Evolutionary conservation across 2,888 invertebrate genomes (phyloP).

Genomic region (Caenorhabditis sp.): DNA sequence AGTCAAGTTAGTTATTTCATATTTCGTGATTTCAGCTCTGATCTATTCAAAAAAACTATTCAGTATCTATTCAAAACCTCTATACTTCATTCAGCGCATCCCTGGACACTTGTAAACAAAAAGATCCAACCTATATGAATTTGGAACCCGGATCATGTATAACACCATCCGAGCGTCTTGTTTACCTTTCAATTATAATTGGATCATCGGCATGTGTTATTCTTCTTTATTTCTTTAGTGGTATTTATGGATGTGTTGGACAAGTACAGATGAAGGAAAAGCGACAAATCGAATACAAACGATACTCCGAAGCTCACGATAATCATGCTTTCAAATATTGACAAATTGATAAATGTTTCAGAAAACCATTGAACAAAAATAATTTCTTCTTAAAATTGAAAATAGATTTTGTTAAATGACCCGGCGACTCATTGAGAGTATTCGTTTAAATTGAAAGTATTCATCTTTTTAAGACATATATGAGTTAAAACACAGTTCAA

Average conservation of each 20-base stretch:
- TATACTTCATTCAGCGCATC: conserved; percentile 8
- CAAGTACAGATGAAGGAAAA: conserved; percentile 36
- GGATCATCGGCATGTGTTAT: conserved; percentile 22
- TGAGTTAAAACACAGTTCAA: too few relatives aligned
- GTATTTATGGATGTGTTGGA: conserved; percentile 38
- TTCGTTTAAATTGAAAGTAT: too few relatives aligned
- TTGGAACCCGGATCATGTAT: conserved; percentile 5
- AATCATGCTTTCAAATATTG: conserved; percentile 28
- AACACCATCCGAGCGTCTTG: conserved; percentile 21
- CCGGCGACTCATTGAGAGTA: too few relatives aligned
- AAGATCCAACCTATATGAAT: conserved; percentile 6
- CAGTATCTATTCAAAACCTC: neutral
- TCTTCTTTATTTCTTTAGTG: conserved; percentile 21
- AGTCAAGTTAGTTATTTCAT: conserved; percentile 6
- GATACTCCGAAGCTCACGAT: conserved; percentile 33
- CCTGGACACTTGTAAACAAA: conserved; percentile 2
- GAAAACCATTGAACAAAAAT: too few relatives aligned
- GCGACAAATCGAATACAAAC: conserved; percentile 21
- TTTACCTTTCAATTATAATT: conserved; percentile 29
- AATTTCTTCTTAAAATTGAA: too few relatives aligned
- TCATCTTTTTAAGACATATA: too few relatives aligned
- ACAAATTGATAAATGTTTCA: neutral
- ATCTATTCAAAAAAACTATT: too few relatives aligned
- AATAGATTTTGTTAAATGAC: too few relatives aligned
- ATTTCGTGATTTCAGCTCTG: too few relatives aligned